These are phyloP conservation scores for Tychaedon coryphoeus DNA, from an alignment of 2,113 vertebrate genomes.

Conservation along the genomic window DNA sequence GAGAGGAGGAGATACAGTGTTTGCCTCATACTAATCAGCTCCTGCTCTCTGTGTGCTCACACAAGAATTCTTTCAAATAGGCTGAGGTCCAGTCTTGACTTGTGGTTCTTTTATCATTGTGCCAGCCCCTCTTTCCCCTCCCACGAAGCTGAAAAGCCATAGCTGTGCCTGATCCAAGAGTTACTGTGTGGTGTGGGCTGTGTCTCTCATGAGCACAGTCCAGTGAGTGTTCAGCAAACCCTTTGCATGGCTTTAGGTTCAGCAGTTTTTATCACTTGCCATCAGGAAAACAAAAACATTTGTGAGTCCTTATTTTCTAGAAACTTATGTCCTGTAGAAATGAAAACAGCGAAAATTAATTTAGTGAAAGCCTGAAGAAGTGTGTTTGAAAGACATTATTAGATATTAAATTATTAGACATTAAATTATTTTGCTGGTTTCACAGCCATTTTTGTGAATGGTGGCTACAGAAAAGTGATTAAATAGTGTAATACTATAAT, in stretches of 20 bases:
- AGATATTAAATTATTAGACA: too few relatives aligned
- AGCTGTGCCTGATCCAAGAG: not conserved
- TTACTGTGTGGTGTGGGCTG: accelerated
- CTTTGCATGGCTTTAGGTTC: not conserved
- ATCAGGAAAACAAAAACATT: not conserved
- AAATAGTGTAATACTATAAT: not conserved
- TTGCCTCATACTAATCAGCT: not conserved
- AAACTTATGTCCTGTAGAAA: not conserved
- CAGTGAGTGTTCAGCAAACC: not conserved
- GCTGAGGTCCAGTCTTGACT: not conserved
- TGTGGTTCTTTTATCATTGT: not conserved
- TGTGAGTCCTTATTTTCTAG: not conserved
- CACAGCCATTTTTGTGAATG: not conserved
- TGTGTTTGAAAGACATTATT: not conserved
- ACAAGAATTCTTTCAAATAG: not conserved
- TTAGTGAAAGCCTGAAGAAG: not conserved
- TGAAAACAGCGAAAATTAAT: not conserved
- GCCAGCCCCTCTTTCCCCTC: not conserved
- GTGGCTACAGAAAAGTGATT: not conserved
- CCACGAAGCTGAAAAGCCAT: not conserved
- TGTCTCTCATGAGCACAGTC: not conserved
- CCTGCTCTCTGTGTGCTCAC: not conserved
- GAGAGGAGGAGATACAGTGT: not conserved
- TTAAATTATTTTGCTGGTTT: not conserved
- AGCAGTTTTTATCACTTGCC: not conserved